Evolutionary conservation across 2,888 invertebrate genomes (phyloP), one percentile per base, ranked within the genome.

Genomic region (Glaucopsyche alexis): DNA sequence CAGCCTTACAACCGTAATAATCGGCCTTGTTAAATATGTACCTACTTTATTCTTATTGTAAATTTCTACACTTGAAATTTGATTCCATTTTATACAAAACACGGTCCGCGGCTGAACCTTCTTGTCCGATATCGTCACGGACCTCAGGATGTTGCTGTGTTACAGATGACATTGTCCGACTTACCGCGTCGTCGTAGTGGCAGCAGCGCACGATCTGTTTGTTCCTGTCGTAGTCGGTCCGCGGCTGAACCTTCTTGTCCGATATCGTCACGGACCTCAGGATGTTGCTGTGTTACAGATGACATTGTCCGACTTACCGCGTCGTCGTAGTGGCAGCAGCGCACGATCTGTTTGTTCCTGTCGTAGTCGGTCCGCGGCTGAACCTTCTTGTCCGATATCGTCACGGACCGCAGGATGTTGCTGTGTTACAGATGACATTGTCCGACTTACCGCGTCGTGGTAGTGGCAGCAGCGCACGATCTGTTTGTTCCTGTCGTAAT

Each of bases 191-290:
- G 80, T 96, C 93, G 78, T 94, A 94, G 86, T 95, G 94, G 83
- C 95, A 95, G 74, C 95, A 94, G n/a, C 96, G 91, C 2, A 97
- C 95, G 14, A 95, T 91, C 86, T 97, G 97, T 75, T 94, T 94
- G 84, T 96, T 97, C 29, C 89, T 93, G 7, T 82, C 78, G 79
- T 96, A 95, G 81, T 94, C 88, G 1, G 94, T 92, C 76, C 85
- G 81, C 0, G 95, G 95, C 76, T 90, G 83, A 47, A 96, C 84
- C 73, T 90, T 88, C 75, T 93, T 92, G 29, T 92, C 92, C 0
- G 85, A 82, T 7, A 95, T 75, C 0, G 79, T 78, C 71, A 87
- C 84, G 0, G 91, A 87, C 11, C 91, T 81, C 85, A 93, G 78
- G 2, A 87, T 83, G 13, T 84, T 78, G 1, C 91, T 91, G 82